Evolutionary conservation across 2,113 vertebrate species (phyloP), one percentile per base, ranked within the genome.

Genomic region (Hippocampus barbouri): DNA sequence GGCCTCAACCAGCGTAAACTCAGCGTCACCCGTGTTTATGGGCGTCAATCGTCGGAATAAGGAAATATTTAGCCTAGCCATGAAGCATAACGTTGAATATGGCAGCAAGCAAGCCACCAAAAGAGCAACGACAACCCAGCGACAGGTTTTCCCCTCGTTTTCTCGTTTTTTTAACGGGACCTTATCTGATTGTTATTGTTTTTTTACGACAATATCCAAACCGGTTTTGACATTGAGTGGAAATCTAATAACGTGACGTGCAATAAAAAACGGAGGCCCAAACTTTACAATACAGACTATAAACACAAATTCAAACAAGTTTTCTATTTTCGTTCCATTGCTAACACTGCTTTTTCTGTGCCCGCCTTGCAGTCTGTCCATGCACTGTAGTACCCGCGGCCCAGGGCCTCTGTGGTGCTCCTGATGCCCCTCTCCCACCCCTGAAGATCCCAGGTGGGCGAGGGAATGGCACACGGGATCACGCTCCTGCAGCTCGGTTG

Each of bases 371-470:
- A 98, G 96, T 88, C 86, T 93, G 85, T 91, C 96, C 83, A 88
- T 94, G 90, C 91, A 89, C 92, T 95, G 94, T 98, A 96, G 96
- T 98, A 95, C 96, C 97, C 94, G 92, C 86, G 93, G 95, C 95
- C 96, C 96, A 18, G 97, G 97, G 96, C 97, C 97, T 98, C 96
- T 89, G 97, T 99, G 96, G 97, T 97, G 97, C 92, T 99, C 97
- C 97, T 99, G 97, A 99, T 98, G 96, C 92, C 96, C 97, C 97
- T 99, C 97, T 92, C 97, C 97, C 97, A 99, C 96, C 96, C 94
- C 94, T 97, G 94, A 99, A 97, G 97, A 99, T 99, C 97, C 97
- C 97, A 97, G 97, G 97, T 99, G 97, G 97, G 97, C 96, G 97
- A 98, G 97, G 97, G 96, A 94, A 97, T 94, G 95, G 97, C 94